Evolutionary conservation across 2,113 vertebrate genomes (phyloP).

Genomic region (Protobothrops flavoviridis): DNA sequence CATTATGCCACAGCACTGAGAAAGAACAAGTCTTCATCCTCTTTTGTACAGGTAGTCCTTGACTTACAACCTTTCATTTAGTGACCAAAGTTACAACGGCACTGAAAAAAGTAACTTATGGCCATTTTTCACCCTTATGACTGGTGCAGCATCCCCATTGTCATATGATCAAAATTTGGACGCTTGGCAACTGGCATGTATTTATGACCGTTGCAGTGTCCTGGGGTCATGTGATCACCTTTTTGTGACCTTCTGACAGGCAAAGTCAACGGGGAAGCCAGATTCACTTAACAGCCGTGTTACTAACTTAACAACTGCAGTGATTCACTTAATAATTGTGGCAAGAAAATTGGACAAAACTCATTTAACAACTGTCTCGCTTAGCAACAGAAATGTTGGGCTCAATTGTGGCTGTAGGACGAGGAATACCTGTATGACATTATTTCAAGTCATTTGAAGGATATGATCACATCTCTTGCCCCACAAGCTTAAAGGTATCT

Average conservation of each 20-base stretch:
- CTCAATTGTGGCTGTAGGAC: background rate
- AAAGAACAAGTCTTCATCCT: background rate
- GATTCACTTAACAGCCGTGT: background rate
- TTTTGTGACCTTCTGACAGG: background rate
- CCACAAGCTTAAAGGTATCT: background rate
- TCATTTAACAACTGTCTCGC: background rate
- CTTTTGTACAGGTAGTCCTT: background rate
- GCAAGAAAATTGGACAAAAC: no score
- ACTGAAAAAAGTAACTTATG: background rate
- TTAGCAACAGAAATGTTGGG: background rate
- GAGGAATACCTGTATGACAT: background rate
- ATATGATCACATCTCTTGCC: background rate
- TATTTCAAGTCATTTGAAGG: background rate
- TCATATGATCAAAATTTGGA: background rate
- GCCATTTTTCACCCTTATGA: background rate
- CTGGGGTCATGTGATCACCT: background rate
- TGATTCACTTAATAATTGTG: no score
- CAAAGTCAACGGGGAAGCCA: background rate
- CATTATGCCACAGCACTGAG: background rate
- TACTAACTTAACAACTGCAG: no score
- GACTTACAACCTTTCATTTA: background rate
- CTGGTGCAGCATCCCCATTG: background rate
- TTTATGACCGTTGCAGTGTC: background rate
- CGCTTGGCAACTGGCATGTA: background rate
- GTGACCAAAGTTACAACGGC: background rate